Conservation (phyloP, 2,888 invertebrate genomes). For the Drosophila birchii region DNA sequence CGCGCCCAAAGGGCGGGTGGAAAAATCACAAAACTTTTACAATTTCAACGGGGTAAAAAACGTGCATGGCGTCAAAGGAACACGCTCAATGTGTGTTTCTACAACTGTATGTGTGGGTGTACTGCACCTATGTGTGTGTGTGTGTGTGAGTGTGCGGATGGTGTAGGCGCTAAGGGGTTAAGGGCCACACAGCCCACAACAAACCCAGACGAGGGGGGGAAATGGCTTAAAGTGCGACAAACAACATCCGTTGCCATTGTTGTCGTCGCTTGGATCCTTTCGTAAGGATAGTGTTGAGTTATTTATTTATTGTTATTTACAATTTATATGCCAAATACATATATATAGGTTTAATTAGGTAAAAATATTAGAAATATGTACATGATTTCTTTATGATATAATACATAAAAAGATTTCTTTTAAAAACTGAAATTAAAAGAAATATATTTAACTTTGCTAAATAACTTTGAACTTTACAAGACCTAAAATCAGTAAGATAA, state of each 20-base stretch:
- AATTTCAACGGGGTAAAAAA: slow-evolving; percentile 76
- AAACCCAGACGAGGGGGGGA: slow-evolving; percentile 14
- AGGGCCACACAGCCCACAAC: slow-evolving; percentile 28
- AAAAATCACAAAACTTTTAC: slow-evolving; percentile 75
- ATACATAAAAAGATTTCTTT: too few species aligned
- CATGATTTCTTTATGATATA: too few species aligned
- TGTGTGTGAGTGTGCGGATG: slow-evolving; percentile 27
- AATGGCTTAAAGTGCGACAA: slow-evolving; percentile 65
- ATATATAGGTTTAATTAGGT: too few species aligned
- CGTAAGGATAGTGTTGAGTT: slow-evolving; percentile 7
- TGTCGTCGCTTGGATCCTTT: slow-evolving; percentile 16
- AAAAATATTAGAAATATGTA: too few species aligned
- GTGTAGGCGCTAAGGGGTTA: slow-evolving; percentile 25
- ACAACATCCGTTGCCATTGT: slow-evolving; percentile 63
- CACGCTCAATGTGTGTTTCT: slow-evolving; percentile 42
- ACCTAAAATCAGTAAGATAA: background rate
- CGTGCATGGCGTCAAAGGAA: slow-evolving; percentile 76
- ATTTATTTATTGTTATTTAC: background rate
- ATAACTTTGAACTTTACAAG: background rate
- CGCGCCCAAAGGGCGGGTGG: slow-evolving; percentile 65
- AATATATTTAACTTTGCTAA: too few species aligned
- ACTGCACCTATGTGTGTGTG: slow-evolving; percentile 8
- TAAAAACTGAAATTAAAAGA: too few species aligned
- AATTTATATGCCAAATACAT: too few species aligned
- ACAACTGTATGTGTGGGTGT: slow-evolving; percentile 7